Evolutionary conservation across 1,140 invertebrate species (phyloP).

Genomic region (fruit fly (Drosophila melanogaster)): Release_6_plus_ISO1_MT NT_033779.5:481001-481500

Average conservation of each 20-base stretch:
- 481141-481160: neutral
- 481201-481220: constrained; percentile 35
- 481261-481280: constrained; percentile 85
- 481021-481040: neutral
- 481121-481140: neutral
- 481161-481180: constrained; percentile 13
- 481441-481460: constrained; percentile 75
- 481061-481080: neutral
- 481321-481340: constrained; percentile 12
- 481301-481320: constrained; percentile 59
- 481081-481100: neutral
- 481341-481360: constrained; percentile 24
- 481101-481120: neutral
- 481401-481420: constrained; percentile 63
- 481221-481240: constrained; percentile 27
- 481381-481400: constrained; percentile 37
- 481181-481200: constrained; percentile 44
- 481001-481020: constrained; percentile 8
- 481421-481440: constrained; percentile 50
- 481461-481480: constrained; percentile 67
- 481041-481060: neutral
- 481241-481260: constrained; percentile 61
- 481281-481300: constrained; percentile 82
- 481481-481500: constrained; percentile 73
- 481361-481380: constrained; percentile 64